Base-by-base conservation (phyloP, 1,140 invertebrate species). In the Lerema accius region DNA sequence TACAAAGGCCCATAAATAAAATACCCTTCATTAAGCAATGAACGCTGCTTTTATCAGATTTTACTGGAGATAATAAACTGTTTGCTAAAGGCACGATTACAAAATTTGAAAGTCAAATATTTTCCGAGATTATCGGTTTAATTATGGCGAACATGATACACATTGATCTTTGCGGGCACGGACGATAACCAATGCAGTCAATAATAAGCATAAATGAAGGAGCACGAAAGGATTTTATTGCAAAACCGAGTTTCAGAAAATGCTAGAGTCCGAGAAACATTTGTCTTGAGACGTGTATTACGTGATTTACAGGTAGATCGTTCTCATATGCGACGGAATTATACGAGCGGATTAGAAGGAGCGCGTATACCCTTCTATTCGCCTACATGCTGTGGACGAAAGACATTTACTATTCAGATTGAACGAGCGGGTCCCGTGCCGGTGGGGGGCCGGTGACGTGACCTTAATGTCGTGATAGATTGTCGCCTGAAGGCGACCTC, bases 401-500 rank as follows among this genome's bases (percentile, higher is more conserved):
- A 55, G 51, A 55, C 40, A 55, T 55, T 55, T 42, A 37, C 51
- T 23, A 56, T 56, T 56, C 51, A 56, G 51, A 63, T 63, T 37
- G 51, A 46, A 40, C 17, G 39, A 55, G 50, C 45, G 53, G 50
- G 49, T 16, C 11, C 19, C 19, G 19, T 23, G 19, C 2, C 19
- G 2, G n/a, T n/a, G 39, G 48, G 26, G 26, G 35, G 23, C 26
- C 61, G 60, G 40, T 45, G 50, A 63, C 50, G 61, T 55, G 61
- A 39, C 61, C 61, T 63, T 63, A 63, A 64, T 56, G 45, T 56
- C 45, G 62, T 64, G 62, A 64, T 48, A 64, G 62, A 64, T 64
- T 49, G 62, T 64, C 62, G 35, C 16, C 50, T 32, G 51, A 39
- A 48, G 50, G 62, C 61, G 15, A 49, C 42, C 46, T 51, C 37